Percentiles rank a stretch among this genome's conserved stretches.
Conservation (phyloP, 2,797 vertebrate species). For the Labroides dimidiatus region DNA sequence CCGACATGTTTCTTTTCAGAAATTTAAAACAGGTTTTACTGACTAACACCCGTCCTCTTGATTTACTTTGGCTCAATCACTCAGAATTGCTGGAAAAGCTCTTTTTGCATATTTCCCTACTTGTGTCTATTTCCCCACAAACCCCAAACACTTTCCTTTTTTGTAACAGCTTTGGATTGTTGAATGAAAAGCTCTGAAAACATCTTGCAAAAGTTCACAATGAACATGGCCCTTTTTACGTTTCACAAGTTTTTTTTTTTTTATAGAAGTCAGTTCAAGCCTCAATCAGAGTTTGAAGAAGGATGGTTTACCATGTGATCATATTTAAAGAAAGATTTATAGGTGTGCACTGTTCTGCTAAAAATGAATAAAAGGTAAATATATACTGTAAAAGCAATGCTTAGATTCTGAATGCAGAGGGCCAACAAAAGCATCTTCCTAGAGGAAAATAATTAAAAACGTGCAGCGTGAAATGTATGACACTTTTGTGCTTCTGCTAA, state of each 20-base stretch:
- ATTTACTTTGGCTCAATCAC: background rate
- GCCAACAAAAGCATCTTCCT: conserved; percentile 8
- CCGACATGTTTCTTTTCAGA: conserved; percentile 60
- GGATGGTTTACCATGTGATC: background rate
- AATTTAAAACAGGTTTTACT: conserved; percentile 18
- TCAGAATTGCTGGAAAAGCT: too few species aligned
- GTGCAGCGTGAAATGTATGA: background rate
- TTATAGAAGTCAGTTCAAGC: background rate
- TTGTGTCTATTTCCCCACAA: too few species aligned
- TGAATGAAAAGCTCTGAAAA: background rate
- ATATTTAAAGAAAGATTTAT: background rate
- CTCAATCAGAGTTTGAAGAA: background rate
- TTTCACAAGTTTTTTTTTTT: background rate
- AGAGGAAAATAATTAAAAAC: too few species aligned
- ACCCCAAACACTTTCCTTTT: background rate
- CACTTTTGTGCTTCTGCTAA: background rate
- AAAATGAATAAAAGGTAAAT: background rate
- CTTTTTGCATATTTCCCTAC: too few species aligned
- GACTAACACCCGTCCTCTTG: conserved; percentile 32
- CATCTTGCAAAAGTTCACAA: background rate
- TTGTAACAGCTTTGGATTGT: background rate
- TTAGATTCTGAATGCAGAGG: background rate
- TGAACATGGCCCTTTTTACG: background rate
- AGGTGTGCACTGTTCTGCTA: background rate
- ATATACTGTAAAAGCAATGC: too few species aligned